Percentiles rank a stretch among this genome's conserved stretches.
Evolutionary conservation across 2,113 vertebrate species (phyloP).

Genomic region (Stictonetta naevosa): DNA sequence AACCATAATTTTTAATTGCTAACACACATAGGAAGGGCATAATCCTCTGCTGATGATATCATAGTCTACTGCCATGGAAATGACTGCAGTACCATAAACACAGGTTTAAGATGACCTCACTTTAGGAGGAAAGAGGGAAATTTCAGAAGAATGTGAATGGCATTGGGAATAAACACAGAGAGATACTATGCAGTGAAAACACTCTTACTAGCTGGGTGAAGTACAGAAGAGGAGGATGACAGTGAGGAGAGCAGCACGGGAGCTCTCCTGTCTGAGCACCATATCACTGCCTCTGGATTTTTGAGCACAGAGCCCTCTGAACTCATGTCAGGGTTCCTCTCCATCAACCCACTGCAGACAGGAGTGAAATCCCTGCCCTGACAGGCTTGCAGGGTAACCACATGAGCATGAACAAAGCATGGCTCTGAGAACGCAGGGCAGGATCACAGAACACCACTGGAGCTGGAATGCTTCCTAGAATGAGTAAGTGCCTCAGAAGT

Average conservation of each 20-base stretch:
- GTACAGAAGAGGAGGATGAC: not conserved
- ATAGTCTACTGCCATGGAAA: conserved; percentile 78
- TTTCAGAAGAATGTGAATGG: conserved; percentile 33
- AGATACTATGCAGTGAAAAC: not conserved
- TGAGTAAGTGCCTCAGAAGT: conserved; percentile 63
- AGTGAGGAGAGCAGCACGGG: not conserved
- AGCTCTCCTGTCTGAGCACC: not conserved
- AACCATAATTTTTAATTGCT: conserved; percentile 73
- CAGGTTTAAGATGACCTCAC: conserved; percentile 63
- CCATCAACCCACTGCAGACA: not conserved
- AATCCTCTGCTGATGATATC: conserved; percentile 72
- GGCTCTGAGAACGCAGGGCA: conserved; percentile 18
- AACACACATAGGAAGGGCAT: conserved; percentile 60
- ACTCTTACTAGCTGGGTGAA: not conserved
- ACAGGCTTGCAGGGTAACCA: conserved; percentile 53
- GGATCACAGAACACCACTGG: conserved; percentile 47
- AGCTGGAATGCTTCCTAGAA: conserved; percentile 61
- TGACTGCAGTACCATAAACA: conserved; percentile 70
- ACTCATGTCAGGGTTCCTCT: not conserved
- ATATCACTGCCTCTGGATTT: not conserved
- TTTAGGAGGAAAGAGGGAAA: conserved; percentile 57
- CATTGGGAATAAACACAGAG: conserved; percentile 19
- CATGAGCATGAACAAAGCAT: conserved; percentile 40
- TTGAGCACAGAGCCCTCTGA: not conserved
- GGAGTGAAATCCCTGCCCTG: conserved; percentile 25